Evolutionary conservation across 92 coral and sea anemone species (phyloP).

Genomic region (Micromussa lordhowensis): DNA sequence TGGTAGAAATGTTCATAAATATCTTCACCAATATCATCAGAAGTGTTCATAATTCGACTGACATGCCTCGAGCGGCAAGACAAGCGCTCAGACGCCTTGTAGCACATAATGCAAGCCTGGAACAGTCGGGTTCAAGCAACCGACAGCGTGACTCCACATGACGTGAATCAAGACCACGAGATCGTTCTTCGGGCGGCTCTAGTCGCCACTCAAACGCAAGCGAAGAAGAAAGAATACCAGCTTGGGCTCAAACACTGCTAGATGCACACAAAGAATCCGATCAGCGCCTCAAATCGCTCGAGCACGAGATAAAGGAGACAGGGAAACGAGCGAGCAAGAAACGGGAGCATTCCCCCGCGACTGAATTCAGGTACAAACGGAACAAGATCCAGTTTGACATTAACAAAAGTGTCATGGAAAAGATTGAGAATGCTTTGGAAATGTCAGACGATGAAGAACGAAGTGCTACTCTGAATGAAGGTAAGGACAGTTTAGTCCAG

Average conservation of each 20-base stretch:
- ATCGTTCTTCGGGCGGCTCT: slow-evolving; percentile 12
- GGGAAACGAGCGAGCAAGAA: no score
- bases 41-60: no score
- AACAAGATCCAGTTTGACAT: slow-evolving; percentile 10
- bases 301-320: no score
- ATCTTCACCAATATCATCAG: no score
- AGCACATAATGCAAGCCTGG: no score
- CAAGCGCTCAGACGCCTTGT: no score
- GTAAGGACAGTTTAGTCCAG: slow-evolving; percentile 6
- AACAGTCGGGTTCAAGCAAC: no score
- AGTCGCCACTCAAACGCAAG: slow-evolving; percentile 18
- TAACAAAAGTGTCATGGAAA: slow-evolving; percentile 4
- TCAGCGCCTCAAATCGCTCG: not conserved
- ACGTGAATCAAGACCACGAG: slow-evolving; percentile 26
- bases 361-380: slow-evolving; percentile 11
- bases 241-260: slow-evolving; percentile 3
- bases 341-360: not conserved
- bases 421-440: no score
- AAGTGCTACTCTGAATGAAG: no score
- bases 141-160: not conserved
- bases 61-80: no score
- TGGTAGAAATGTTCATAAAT: no score
- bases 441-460: no score
- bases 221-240: slow-evolving; percentile 22
- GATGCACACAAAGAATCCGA: slow-evolving; percentile 25